Conservation (phyloP, 2,113 vertebrate genomes). For the Anser brachyrhynchus region DNA sequence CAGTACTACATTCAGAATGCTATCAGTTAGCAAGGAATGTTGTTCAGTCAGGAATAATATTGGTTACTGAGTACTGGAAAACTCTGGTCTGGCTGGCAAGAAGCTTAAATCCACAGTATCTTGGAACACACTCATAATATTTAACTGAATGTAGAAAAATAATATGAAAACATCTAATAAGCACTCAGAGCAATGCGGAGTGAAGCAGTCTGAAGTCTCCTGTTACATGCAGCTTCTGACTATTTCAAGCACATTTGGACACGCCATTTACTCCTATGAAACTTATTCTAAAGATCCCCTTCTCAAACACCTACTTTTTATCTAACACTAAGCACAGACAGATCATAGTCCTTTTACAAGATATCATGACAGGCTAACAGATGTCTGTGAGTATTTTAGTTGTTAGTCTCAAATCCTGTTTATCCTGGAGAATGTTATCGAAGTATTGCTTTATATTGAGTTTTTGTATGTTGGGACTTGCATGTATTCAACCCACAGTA, state of each 20-base stretch:
- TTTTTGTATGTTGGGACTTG: neutral
- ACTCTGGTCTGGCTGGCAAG: neutral
- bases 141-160: neutral
- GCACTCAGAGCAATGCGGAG: fast-evolving
- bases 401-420: neutral
- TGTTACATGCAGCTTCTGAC: neutral
- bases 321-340: neutral
- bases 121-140: neutral
- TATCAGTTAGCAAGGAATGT: neutral
- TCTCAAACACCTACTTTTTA: neutral
- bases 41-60: neutral
- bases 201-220: neutral
- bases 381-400: neutral
- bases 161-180: neutral
- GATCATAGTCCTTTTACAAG: fast-evolving
- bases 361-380: neutral
- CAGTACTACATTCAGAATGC: neutral
- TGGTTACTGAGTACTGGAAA: neutral
- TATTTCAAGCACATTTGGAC: neutral
- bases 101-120: neutral
- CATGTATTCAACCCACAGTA: neutral
- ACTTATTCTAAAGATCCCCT: neutral
- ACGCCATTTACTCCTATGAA: fast-evolving
- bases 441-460: neutral
- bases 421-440: neutral